Base-by-base conservation (phyloP, 2,888 invertebrate genomes). In the Helicoverpa assulta region DNA sequence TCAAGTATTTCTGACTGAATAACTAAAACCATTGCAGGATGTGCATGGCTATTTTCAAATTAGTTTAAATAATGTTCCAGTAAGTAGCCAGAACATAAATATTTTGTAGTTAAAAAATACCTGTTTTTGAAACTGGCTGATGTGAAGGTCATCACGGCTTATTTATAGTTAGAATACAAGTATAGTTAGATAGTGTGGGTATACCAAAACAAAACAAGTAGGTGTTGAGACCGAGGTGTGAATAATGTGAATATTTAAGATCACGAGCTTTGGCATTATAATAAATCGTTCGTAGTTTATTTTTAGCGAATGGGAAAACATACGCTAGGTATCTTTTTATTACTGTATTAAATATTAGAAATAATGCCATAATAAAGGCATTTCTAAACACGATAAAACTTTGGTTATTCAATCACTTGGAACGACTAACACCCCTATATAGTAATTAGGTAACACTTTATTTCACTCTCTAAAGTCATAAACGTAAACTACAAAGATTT, bases 131-230 rank as follows among this genome's bases (percentile, higher is more conserved):
- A 47, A 29, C 52, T 55, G 57, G 21, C 53, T 26, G 33, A 55
- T 52, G 50, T 60, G 81, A 80, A 80, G 76, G 81, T 63, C 76
- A 53, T 51, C 56, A 53, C 63, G 80, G 75, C 76, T 80, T 80
- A 69, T 76, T 63, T 69, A 70, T 59, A 37, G 7, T 47, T 47
- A 47, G 53, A 51, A 67, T 52, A 33, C 67, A 76, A 26, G 43
- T n/a, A 12, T 47, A 26, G 6, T 59, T 33, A 3, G 51, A 71
- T 37, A 37, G 78, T 61, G 55, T 61, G 55, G 51, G 43, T 6
- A 58, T 53, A 68, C 21, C 47, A 47, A 21, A 80, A 57, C 5
- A 54, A 67, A 58, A 51, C 21, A 10, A 56, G 58, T 75, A 47
- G 76, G 52, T 51, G 43, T 67, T 37, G 18, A 57, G 43, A 26